These are phyloP conservation scores for Parambassis ranga DNA, from an alignment of 2,797 vertebrate species.

Conservation along the genomic window DNA sequence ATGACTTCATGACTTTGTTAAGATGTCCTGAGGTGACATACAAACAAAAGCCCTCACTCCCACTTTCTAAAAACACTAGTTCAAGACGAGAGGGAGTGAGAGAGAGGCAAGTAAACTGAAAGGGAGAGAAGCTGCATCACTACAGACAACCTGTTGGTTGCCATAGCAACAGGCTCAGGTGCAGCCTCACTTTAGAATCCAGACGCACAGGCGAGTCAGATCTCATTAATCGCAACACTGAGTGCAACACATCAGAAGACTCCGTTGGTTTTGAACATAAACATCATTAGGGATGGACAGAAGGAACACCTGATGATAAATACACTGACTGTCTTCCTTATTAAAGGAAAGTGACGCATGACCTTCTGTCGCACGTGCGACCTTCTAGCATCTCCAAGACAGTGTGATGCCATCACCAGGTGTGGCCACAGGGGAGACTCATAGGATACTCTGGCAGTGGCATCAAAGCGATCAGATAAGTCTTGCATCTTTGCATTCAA, in stretches of 20 bases:
- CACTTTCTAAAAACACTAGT: neutral
- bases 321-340: neutral
- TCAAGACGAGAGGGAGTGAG: neutral
- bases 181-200: conserved; percentile 24
- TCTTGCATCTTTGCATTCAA: neutral
- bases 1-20: too few species aligned
- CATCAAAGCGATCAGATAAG: neutral
- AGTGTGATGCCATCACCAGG: neutral
- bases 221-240: conserved; percentile 7
- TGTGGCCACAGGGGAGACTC: neutral
- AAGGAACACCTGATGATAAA: neutral
- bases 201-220: conserved; percentile 25
- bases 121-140: neutral
- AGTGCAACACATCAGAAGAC: conserved; percentile 1
- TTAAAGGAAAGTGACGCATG: neutral
- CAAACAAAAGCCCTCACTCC: too few species aligned
- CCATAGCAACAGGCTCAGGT: conserved; percentile 54
- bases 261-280: neutral
- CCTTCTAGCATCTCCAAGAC: neutral
- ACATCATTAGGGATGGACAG: neutral
- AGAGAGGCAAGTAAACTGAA: neutral
- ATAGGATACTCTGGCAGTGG: neutral
- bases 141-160: conserved; percentile 41
- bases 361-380: conserved; percentile 14
- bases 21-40: too few species aligned